A percentile compares a stretch with the other conserved stretches of the same genome.
These are phyloP conservation scores for Cryptocephalus primarius DNA, from an alignment of 2,888 invertebrate genomes.

Conservation along the genomic window DNA sequence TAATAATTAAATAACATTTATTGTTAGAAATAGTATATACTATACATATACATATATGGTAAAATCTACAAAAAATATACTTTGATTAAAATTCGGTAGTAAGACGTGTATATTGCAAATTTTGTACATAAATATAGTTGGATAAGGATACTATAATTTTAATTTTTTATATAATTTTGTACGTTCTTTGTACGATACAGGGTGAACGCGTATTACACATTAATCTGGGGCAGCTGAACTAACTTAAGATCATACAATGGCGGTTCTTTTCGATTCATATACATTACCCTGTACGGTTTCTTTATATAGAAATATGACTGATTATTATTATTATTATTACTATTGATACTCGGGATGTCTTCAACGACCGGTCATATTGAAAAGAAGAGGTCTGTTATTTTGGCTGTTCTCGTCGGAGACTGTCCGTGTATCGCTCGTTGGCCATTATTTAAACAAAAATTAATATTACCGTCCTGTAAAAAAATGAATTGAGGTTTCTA, in stretches of 20 bases:
- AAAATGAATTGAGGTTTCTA: too few relatives aligned
- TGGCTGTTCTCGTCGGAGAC: too few relatives aligned
- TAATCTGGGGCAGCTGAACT: constrained; percentile 19
- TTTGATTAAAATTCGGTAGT: constrained; percentile 16
- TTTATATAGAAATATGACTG: constrained; percentile 23
- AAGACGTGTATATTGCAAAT: constrained; percentile 20
- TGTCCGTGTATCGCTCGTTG: too few relatives aligned
- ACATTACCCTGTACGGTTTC: constrained; percentile 19
- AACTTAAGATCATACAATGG: constrained; percentile 4
- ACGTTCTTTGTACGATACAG: constrained; percentile 27
- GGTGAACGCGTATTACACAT: constrained; percentile 20
- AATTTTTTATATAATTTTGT: constrained; percentile 28
- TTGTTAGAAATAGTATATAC: constrained; percentile 17
- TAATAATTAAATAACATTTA: constrained; percentile 14
- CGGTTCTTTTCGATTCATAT: constrained; percentile 7
- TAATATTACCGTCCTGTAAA: too few relatives aligned
- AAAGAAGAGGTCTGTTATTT: too few relatives aligned
- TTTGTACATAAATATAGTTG: constrained; percentile 24
- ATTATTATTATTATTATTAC: constrained; percentile 13
- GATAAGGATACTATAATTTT: constrained; percentile 22
- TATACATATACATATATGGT: constrained; percentile 9
- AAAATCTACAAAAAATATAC: constrained; percentile 12
- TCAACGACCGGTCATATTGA: too few relatives aligned
- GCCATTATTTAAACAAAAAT: too few relatives aligned
- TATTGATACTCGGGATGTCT: too few relatives aligned